A percentile compares a stretch with the other conserved stretches of the same genome.
Evolutionary conservation across 2,888 invertebrate genomes (phyloP).

Genomic region (Oscheius sp.): DNA sequence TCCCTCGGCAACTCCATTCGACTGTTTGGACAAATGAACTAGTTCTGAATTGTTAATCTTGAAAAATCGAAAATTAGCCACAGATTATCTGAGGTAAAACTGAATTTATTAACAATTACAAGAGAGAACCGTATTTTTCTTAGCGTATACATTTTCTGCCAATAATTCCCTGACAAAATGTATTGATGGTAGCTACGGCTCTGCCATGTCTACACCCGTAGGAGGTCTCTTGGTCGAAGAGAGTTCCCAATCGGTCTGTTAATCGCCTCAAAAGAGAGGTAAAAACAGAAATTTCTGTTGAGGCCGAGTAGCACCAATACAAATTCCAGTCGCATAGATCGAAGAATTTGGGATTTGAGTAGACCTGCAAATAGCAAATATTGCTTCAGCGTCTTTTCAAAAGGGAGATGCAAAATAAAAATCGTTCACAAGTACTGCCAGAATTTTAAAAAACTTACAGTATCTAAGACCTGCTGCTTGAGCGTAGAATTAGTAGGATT

Average conservation of each 20-base stretch:
- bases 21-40: too few species aligned
- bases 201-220: slow-evolving; percentile 48
- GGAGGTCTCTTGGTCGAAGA: slow-evolving; percentile 40
- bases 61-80: too few species aligned
- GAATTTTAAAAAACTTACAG: slow-evolving; percentile 34
- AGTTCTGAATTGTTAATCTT: too few species aligned
- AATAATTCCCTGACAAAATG: slow-evolving; percentile 43
- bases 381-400: neutral
- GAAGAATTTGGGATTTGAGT: slow-evolving; percentile 45
- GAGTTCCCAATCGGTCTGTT: slow-evolving; percentile 38
- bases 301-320: slow-evolving; percentile 50
- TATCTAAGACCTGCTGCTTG: slow-evolving; percentile 48
- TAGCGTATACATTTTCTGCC: slow-evolving; percentile 44
- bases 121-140: too few species aligned
- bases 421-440: too few species aligned
- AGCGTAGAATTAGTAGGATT: slow-evolving; percentile 38
- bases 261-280: slow-evolving; percentile 36
- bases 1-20: too few species aligned
- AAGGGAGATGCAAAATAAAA: too few species aligned
- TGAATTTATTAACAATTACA: too few species aligned
- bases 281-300: slow-evolving; percentile 35
- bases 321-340: slow-evolving; percentile 57
- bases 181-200: slow-evolving; percentile 42
- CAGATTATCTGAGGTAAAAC: too few species aligned
- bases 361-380: slow-evolving; percentile 38